Evolutionary conservation across 2,797 vertebrate genomes (phyloP).

Genomic region (Synanceia verrucosa): DNA sequence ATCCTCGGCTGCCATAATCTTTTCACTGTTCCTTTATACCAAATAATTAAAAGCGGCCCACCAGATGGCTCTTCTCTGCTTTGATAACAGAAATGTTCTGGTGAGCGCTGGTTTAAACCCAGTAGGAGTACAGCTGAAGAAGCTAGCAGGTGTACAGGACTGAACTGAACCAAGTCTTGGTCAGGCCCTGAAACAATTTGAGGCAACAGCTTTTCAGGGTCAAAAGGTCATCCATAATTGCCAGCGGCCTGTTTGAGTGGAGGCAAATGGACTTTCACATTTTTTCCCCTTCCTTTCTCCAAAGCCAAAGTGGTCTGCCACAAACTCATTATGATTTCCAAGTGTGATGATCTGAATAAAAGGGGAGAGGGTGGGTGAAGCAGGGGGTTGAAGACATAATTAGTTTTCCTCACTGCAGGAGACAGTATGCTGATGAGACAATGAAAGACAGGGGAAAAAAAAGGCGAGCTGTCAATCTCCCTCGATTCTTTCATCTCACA

Average conservation of each 20-base stretch:
- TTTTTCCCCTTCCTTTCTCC: conserved; percentile 24
- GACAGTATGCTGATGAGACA: conserved; percentile 83
- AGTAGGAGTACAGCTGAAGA: conserved; percentile 40
- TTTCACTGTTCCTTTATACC: conserved; percentile 75
- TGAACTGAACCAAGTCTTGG: conserved; percentile 38
- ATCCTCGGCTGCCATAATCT: conserved; percentile 56
- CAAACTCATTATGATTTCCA: conserved; percentile 82
- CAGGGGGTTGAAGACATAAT: conserved; percentile 82
- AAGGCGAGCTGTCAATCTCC: conserved; percentile 75
- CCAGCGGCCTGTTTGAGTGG: conserved; percentile 48
- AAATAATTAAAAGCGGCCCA: conserved; percentile 87
- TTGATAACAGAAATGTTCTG: conserved; percentile 62
- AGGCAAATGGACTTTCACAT: conserved; percentile 56
- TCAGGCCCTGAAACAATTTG: conserved; percentile 48
- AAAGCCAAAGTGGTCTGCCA: conserved; percentile 70
- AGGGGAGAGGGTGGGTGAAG: conserved; percentile 65
- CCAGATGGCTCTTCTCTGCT: conserved; percentile 82
- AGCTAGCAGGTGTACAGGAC: conserved; percentile 69
- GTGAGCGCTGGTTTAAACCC: conserved; percentile 30
- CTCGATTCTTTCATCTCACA: conserved; percentile 68
- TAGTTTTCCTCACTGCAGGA: conserved; percentile 84
- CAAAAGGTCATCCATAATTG: conserved; percentile 70
- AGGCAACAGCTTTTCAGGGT: conserved; percentile 64
- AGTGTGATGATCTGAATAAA: conserved; percentile 80
- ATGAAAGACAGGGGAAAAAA: conserved; percentile 68